phyloP scores from a whole-genome alignment of 2,113 vertebrate species.

The Neogale vison region DNA sequence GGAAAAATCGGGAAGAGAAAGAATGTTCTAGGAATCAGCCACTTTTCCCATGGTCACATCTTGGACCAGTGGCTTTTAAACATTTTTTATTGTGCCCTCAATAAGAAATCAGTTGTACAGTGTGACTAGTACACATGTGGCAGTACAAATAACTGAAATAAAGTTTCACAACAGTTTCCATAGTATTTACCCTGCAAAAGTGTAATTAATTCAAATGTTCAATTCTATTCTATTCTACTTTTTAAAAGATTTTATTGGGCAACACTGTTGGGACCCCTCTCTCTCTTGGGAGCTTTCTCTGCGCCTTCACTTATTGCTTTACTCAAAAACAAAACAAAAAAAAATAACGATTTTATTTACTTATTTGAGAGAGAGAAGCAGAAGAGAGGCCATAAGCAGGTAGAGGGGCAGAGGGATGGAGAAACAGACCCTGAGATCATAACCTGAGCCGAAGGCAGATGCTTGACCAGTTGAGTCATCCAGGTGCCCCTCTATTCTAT shows the following conservation, averaged over 20 bases:
- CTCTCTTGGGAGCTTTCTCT: too few relatives aligned
- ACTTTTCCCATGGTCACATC: not conserved
- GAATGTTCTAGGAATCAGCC: not conserved
- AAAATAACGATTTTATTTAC: too few relatives aligned
- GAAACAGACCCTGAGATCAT: not conserved
- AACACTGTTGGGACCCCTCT: too few relatives aligned
- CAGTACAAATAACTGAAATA: not conserved
- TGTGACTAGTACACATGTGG: not conserved
- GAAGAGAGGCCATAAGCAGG: not conserved
- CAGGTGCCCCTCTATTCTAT: not conserved
- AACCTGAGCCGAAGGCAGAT: too few relatives aligned
- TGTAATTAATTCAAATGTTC: slow-evolving; percentile 10
- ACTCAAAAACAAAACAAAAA: too few relatives aligned
- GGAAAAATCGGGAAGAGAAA: slow-evolving; percentile 29
- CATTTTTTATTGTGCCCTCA: not conserved
- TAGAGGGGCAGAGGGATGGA: not conserved
- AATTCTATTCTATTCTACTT: not conserved
- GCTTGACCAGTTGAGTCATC: too few relatives aligned
- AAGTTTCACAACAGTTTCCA: slow-evolving; percentile 31
- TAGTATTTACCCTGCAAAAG: not conserved
- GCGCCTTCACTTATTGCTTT: too few relatives aligned
- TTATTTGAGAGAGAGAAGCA: not conserved
- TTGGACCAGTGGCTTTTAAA: not conserved
- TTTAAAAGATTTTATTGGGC: not conserved
- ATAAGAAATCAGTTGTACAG: not conserved